These are phyloP conservation scores for Chitala chitala DNA, from an alignment of 2,113 vertebrate genomes.

Conservation along the genomic window DNA sequence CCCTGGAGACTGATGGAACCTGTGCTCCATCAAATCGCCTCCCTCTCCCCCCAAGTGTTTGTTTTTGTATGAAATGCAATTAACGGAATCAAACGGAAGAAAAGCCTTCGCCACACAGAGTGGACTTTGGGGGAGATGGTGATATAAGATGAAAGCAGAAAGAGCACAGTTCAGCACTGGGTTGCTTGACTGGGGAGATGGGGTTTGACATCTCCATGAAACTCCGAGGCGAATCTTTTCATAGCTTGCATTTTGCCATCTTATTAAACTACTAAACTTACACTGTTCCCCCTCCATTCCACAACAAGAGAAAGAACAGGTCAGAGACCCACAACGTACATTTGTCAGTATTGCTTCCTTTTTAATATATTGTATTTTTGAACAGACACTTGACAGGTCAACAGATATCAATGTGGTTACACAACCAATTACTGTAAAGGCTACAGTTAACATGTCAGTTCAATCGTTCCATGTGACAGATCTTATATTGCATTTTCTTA, in stretches of 20 bases:
- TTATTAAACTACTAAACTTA: not conserved
- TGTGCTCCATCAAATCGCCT: conserved; percentile 58
- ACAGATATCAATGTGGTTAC: not conserved
- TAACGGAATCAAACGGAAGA: conserved; percentile 71
- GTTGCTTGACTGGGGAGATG: conserved; percentile 44
- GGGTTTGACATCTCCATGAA: not conserved
- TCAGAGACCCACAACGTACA: not conserved
- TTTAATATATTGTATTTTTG: not conserved
- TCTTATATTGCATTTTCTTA: not conserved
- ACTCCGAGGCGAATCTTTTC: not conserved
- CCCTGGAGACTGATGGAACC: conserved; percentile 61
- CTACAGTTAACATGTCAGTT: not conserved
- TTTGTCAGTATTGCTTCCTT: not conserved
- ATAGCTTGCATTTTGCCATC: not conserved
- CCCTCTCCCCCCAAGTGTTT: conserved; percentile 57
- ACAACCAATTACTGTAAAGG: not conserved
- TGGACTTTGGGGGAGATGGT: conserved; percentile 62
- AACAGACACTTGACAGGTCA: not conserved
- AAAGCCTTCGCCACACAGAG: conserved; percentile 56
- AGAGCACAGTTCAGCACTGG: conserved; percentile 63
- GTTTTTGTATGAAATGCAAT: conserved; percentile 74
- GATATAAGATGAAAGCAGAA: conserved; percentile 63
- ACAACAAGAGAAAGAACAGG: not conserved
- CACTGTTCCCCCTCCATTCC: not conserved
- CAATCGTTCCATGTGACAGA: not conserved